Evolutionary conservation across 1,140 invertebrate genomes (phyloP), one percentile per base, ranked within the genome.

Genomic region (Pseudachorutes palmiensis): DNA sequence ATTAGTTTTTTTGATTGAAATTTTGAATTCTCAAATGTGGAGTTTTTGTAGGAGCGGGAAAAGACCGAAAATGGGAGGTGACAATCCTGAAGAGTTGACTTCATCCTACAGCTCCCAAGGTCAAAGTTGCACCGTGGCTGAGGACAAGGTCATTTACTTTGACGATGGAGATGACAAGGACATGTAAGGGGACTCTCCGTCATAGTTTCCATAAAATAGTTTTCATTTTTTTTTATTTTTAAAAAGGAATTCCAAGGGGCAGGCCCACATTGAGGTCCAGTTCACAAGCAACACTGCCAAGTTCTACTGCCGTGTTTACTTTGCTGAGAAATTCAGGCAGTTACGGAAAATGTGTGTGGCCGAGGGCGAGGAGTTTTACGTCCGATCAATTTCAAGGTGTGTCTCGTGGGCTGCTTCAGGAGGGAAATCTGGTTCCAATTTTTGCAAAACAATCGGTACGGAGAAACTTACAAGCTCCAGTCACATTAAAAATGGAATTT

Each of bases 351-450:
- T 82, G 19, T 82, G 92, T 31, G 80, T 91, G 64, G 83, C 85
- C n/a, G 82, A 80, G 45, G 87, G 87, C 1, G 88, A 90, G 73
- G 83, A 83, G 70, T 81, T 79, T 0, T 89, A 86, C 74, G 86
- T 89, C 1, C 82, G 94, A 5, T 98, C 95, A 29, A 79, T 99
- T 33, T 87, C 91, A 36, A 82, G 89, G 63, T 98, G 94, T 77
- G 84, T 92, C 26, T 87, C 88, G 36, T 99, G 97, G 97, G 88
- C 91, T 30, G 94, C 96, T 0, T 82, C 88, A 66, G 97, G 95
- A 49, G 96, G 97, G 16, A 99, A 99, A 80, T 97, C 94, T 14
- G 95, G 96, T 0, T 96, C 93, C 29, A 84, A 87, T 14, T 99
- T 99, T 80, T 92, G 89, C 75, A 98, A 98, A 82, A 98, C 93